Base-by-base conservation (phyloP, 2,113 vertebrate genomes). In the Theristicus caerulescens region DNA sequence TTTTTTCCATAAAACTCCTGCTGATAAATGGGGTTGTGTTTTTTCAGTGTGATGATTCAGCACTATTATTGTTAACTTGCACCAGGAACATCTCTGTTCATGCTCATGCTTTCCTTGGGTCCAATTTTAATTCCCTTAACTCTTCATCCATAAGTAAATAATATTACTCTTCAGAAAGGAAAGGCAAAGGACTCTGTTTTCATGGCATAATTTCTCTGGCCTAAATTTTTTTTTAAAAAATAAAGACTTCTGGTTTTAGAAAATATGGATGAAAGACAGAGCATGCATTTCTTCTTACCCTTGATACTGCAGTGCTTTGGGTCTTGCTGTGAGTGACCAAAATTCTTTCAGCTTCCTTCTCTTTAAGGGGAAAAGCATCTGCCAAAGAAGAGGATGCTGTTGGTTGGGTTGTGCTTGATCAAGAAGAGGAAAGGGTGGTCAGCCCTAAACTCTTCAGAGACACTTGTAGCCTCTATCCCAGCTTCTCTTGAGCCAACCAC, bases 331-430 rank as follows among this genome's bases (percentile, higher is more conserved):
- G 31, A 59, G 47, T 34, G n/a, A 55, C 16, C 84, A 71, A 89
- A 97, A 58, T 10, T 82, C 19, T 74, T 91, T 65, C 38, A 57
- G 16, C 34, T 87, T 93, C 65, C 31, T 38, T 61, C 22, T 73
- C 34, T 72, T 94, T 96, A 98, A 90, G 98, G 98, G 8, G 92
- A 97, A 71, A 82, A 69, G 49, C 95, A 95, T 96, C 96, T 98
- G 46, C 98, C 98, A 86, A 95, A 96, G 59, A 98, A 94, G 34
- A 98, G 15, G 49, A 98, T 96, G 76, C 95, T 90, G 61, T 92
- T 76, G 6, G 77, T 95, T 77, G 79, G 78, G 4, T 87, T 95
- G 91, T 96, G 78, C 24, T 78, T 96, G 88, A 93, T 47, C 5
- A 67, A 26, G 61, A 79, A 92, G 7, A 97, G 66, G 92, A 98